Conservation (phyloP, 2,797 vertebrate species). For the Coccyzus lansbergi region DNA sequence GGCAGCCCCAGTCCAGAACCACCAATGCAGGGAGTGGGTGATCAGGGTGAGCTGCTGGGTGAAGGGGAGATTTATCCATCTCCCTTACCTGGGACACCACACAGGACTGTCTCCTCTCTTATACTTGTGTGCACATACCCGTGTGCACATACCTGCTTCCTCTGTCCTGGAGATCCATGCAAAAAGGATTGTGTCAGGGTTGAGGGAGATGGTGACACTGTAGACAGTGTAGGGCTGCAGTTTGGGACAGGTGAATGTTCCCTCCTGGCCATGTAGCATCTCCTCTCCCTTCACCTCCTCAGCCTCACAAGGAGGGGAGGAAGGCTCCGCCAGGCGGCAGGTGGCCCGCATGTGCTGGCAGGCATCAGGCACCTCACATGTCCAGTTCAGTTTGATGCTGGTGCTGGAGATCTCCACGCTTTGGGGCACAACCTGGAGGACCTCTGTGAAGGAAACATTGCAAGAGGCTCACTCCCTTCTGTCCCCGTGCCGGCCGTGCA, state of each 20-base stretch:
- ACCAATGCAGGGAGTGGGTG: background rate
- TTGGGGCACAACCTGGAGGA: background rate
- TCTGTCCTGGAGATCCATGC: background rate
- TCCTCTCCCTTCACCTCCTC: constrained; percentile 1
- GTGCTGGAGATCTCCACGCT: background rate
- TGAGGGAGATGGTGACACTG: background rate
- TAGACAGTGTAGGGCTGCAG: constrained; percentile 42
- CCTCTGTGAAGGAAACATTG: background rate
- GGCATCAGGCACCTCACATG: background rate
- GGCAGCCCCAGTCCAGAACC: background rate
- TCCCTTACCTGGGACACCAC: background rate
- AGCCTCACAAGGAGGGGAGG: background rate
- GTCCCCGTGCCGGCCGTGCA: background rate
- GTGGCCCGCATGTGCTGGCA: background rate
- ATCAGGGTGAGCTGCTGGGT: no score
- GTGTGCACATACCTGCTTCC: background rate
- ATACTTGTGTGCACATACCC: no score
- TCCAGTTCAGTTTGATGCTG: constrained; percentile 51
- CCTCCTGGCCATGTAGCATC: background rate
- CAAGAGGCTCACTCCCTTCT: background rate
- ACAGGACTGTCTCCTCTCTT: background rate
- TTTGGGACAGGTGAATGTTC: background rate
- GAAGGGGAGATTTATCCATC: no score
- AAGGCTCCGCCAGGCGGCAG: background rate
- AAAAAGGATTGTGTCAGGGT: background rate